Evolutionary conservation across 1,140 invertebrate species (phyloP).

Genomic region (Bradynema listronoti): DNA sequence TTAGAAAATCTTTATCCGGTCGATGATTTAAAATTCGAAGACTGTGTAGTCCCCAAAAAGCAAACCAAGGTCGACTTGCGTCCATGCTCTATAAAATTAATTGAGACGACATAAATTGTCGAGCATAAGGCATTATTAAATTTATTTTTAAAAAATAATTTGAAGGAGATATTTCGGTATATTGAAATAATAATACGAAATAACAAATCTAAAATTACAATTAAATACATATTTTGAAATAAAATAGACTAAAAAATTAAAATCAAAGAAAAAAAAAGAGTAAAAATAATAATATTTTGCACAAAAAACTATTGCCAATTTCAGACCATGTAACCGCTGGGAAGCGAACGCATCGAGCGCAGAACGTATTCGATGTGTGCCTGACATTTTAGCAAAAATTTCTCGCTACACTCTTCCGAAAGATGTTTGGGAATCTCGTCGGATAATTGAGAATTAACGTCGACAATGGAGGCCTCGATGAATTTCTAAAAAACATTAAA

Average conservation of each 20-base stretch:
- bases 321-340: conserved; percentile 8
- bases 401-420: not conserved
- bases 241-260: not conserved
- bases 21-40: conserved; percentile 21
- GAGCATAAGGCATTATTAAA: not conserved
- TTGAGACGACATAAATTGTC: no score
- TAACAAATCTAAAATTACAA: not conserved
- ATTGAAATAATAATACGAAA: not conserved
- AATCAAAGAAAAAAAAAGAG: not conserved
- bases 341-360: not conserved
- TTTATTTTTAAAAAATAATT: not conserved
- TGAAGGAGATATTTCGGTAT: not conserved
- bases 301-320: no score
- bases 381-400: conserved; percentile 1
- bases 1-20: conserved; percentile 13
- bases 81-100: conserved; percentile 26
- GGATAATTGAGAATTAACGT: conserved; percentile 1
- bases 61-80: conserved; percentile 39
- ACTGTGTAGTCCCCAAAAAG: conserved; percentile 36
- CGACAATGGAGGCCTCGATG: not conserved
- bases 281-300: no score
- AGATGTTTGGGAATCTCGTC: not conserved
- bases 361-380: not conserved
- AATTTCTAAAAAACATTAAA: conserved; percentile 5
- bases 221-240: not conserved